Evolutionary conservation across 2,888 invertebrate species (phyloP).

Genomic region (Steinernema scapterisci): DNA sequence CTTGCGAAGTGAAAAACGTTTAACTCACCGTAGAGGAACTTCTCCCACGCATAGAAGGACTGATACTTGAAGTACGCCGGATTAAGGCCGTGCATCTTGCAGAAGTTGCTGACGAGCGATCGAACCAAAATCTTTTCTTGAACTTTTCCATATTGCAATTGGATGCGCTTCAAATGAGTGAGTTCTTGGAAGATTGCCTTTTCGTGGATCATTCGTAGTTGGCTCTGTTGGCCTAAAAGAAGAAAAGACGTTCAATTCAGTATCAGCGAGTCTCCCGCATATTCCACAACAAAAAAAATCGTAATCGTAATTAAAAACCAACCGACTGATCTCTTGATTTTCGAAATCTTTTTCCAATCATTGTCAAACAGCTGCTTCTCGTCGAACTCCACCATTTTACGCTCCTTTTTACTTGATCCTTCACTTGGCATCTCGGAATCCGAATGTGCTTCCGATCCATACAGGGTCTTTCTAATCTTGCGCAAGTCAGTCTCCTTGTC

Average conservation of each 20-base stretch:
- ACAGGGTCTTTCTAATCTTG: neutral
- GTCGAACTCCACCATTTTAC: slow-evolving; percentile 27
- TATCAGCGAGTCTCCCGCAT: neutral
- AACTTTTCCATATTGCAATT: slow-evolving; percentile 80
- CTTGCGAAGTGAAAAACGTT: neutral
- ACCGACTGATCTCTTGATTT: slow-evolving; percentile 33
- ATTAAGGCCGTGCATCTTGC: slow-evolving; percentile 62
- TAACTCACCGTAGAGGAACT: slow-evolving; percentile 63
- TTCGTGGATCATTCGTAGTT: slow-evolving; percentile 57
- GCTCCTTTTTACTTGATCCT: neutral
- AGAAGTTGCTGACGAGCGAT: slow-evolving; percentile 63
- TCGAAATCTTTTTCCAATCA: slow-evolving; percentile 38
- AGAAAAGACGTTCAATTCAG: neutral
- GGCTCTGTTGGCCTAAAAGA: slow-evolving; percentile 12
- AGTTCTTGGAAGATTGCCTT: slow-evolving; percentile 78
- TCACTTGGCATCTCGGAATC: slow-evolving; percentile 2
- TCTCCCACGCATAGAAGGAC: slow-evolving; percentile 66
- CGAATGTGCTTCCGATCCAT: neutral
- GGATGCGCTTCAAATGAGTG: slow-evolving; percentile 85
- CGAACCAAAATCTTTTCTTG: slow-evolving; percentile 64
- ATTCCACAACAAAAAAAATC: no score
- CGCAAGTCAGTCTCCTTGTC: slow-evolving; percentile 8
- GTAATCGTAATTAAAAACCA: neutral
- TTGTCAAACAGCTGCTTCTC: slow-evolving; percentile 37
- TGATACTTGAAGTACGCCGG: slow-evolving; percentile 58